These are phyloP conservation scores for Campoplex nolae DNA, from an alignment of 2,888 invertebrate species.

Conservation along the genomic window DNA sequence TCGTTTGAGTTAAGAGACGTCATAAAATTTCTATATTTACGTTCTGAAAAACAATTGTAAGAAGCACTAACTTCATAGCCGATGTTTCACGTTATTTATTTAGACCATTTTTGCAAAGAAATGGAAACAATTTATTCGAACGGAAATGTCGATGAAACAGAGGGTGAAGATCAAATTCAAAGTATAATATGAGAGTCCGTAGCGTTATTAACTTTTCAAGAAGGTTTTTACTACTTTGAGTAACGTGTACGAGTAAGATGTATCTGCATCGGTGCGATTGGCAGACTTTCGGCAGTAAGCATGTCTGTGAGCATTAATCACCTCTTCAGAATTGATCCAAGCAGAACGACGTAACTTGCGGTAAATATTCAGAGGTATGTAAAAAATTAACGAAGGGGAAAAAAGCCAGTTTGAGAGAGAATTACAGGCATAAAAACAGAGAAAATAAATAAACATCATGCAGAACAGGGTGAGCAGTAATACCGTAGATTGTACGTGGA, in stretches of 20 bases:
- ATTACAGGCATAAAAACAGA: conserved; percentile 10
- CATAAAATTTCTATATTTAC: background rate
- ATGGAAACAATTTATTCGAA: background rate
- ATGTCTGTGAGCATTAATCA: conserved; percentile 29
- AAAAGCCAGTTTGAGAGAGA: background rate
- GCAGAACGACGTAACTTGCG: background rate
- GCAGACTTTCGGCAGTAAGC: conserved; percentile 36
- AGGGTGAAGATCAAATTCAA: background rate
- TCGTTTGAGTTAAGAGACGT: background rate
- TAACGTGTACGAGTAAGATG: background rate
- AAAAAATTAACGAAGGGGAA: background rate
- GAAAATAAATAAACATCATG: background rate
- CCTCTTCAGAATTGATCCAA: conserved; percentile 14
- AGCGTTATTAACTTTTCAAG: background rate
- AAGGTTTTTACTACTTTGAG: conserved; percentile 21
- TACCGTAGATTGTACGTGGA: conserved; percentile 20
- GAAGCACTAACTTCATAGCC: background rate
- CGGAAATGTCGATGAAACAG: background rate
- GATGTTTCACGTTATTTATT: background rate
- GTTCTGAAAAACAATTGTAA: background rate
- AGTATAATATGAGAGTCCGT: background rate
- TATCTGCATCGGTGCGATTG: conserved; percentile 21
- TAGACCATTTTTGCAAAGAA: background rate
- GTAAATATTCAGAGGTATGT: background rate
- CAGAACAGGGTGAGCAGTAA: conserved; percentile 9